Evolutionary conservation across 2,888 invertebrate species (phyloP).

Genomic region (Copidosoma aretas): DNA sequence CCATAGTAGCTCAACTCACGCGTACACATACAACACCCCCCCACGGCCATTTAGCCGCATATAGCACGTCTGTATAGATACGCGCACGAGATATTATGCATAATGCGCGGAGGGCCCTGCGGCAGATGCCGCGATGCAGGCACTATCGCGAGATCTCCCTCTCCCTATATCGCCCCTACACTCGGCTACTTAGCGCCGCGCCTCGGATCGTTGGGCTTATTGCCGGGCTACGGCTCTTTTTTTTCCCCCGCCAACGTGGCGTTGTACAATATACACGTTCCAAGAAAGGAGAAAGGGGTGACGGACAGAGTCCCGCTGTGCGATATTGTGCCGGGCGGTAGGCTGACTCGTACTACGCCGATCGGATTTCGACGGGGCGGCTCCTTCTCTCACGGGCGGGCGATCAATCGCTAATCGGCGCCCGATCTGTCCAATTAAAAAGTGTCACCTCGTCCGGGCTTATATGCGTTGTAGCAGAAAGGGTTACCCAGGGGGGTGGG

Average conservation of each 20-base stretch:
- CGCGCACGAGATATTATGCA: no score
- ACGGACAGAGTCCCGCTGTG: conserved; percentile 49
- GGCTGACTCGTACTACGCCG: neutral
- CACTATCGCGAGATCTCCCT: conserved; percentile 56
- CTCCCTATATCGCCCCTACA: conserved; percentile 23
- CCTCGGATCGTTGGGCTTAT: conserved; percentile 42
- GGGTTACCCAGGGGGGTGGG: conserved; percentile 8
- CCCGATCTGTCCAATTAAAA: conserved; percentile 41
- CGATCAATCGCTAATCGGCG: conserved; percentile 28
- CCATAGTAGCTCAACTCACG: no score
- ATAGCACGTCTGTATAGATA: no score
- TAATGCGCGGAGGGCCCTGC: no score
- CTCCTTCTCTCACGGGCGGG: neutral
- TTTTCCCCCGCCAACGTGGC: no score
- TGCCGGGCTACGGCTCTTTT: conserved; percentile 12
- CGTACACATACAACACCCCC: no score
- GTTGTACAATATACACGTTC: no score
- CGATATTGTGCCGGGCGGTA: conserved; percentile 49
- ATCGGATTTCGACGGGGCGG: neutral
- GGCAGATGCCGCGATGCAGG: conserved; percentile 61
- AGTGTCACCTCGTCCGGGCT: conserved; percentile 33
- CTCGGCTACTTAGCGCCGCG: conserved; percentile 18
- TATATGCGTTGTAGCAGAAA: neutral
- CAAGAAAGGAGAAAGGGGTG: no score
- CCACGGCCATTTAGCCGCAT: no score